Evolutionary conservation across 2,113 vertebrate genomes (phyloP).

Genomic region (Holacanthus passer): DNA sequence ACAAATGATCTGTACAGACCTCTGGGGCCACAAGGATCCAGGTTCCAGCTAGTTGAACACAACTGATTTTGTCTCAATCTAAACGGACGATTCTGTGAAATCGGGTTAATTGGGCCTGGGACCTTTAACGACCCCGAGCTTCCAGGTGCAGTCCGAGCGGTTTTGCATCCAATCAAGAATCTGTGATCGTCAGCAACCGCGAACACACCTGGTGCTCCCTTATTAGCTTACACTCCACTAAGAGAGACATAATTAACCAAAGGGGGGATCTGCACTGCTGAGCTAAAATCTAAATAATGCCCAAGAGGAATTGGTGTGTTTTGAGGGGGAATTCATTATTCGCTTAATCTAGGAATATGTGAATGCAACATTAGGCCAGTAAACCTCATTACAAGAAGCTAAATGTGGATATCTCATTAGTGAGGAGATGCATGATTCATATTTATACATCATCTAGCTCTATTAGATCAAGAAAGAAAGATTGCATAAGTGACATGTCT

Average conservation of each 20-base stretch:
- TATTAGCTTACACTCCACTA: slow-evolving; percentile 57
- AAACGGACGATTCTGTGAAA: slow-evolving; percentile 19
- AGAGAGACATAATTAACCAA: slow-evolving; percentile 70
- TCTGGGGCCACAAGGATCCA: slow-evolving; percentile 22
- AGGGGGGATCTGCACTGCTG: slow-evolving; percentile 45
- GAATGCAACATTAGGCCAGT: slow-evolving; percentile 36
- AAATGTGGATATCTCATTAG: slow-evolving; percentile 56
- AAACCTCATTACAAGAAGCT: slow-evolving; percentile 49
- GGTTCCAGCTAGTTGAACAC: slow-evolving; percentile 37
- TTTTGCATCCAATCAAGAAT: slow-evolving; percentile 60
- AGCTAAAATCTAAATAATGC: slow-evolving; percentile 59
- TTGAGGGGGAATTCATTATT: slow-evolving; percentile 49
- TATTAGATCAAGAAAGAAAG: slow-evolving; percentile 10
- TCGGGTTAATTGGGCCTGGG: slow-evolving; percentile 31
- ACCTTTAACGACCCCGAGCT: slow-evolving; percentile 46
- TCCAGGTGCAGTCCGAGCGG: slow-evolving; percentile 51
- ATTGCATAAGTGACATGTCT: slow-evolving; percentile 20
- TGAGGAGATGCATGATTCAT: slow-evolving; percentile 29
- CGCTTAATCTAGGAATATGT: slow-evolving; percentile 53
- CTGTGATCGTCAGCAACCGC: slow-evolving; percentile 68
- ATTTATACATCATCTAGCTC: slow-evolving; percentile 2
- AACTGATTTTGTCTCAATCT: slow-evolving; percentile 50
- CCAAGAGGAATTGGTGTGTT: slow-evolving; percentile 49
- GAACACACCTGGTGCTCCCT: slow-evolving; percentile 70
- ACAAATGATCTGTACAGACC: slow-evolving; percentile 28